Conservation (phyloP, 2,797 vertebrate genomes). For the Pipistrellus pygmaeus region DNA sequence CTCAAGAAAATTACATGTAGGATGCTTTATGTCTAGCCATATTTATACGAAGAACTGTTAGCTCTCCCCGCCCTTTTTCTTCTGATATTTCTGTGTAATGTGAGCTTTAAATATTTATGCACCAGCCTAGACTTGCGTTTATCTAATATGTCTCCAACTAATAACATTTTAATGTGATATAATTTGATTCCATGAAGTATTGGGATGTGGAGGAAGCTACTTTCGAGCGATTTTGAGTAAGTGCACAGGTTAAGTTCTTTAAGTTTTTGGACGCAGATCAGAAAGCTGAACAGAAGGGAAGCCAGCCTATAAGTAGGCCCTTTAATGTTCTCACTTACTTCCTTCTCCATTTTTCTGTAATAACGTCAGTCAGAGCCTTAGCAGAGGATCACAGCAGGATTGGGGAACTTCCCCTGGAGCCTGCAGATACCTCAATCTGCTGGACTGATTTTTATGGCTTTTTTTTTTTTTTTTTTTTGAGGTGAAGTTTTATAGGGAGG, state of each 20-base stretch:
- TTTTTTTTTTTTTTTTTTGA: slow-evolving; percentile 24
- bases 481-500: not conserved
- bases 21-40: slow-evolving; percentile 41
- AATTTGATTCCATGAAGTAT: slow-evolving; percentile 69
- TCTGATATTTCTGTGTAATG: slow-evolving; percentile 16
- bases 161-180: slow-evolving; percentile 73
- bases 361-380: slow-evolving; percentile 52
- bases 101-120: slow-evolving; percentile 78
- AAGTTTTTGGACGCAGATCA: slow-evolving; percentile 26
- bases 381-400: slow-evolving; percentile 63
- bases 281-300: slow-evolving; percentile 12
- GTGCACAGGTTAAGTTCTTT: slow-evolving; percentile 49
- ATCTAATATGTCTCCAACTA: slow-evolving; percentile 75
- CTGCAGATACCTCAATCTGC: slow-evolving; percentile 20
- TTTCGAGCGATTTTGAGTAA: slow-evolving; percentile 59
- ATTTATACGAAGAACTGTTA: slow-evolving; percentile 45
- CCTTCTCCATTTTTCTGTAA: slow-evolving; percentile 65
- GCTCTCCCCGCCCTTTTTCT: slow-evolving; percentile 37
- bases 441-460: not conserved
- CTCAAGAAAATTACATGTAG: not conserved
- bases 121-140: slow-evolving; percentile 46
- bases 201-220: slow-evolving; percentile 27
- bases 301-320: not conserved
- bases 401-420: slow-evolving; percentile 32
- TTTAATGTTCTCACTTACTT: slow-evolving; percentile 48